phyloP scores from a whole-genome alignment of 1,140 invertebrate genomes.

The Planococcus citri region DNA sequence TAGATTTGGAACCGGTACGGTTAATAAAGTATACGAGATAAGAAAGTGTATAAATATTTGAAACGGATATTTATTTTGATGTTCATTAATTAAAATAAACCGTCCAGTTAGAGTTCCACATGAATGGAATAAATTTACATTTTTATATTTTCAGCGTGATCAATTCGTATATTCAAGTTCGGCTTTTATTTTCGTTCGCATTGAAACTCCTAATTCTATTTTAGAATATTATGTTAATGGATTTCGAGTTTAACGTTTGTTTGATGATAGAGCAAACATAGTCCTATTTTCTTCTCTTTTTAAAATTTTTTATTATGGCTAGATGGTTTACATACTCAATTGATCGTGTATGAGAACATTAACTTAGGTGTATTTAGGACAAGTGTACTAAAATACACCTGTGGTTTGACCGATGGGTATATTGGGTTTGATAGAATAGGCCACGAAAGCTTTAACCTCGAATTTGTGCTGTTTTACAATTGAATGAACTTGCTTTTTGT shows the following conservation, averaged over 20 bases:
- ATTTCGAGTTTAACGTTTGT: neutral
- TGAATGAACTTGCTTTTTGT: too few species aligned
- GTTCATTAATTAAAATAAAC: neutral
- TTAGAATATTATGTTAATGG: neutral
- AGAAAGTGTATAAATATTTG: neutral
- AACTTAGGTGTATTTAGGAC: too few species aligned
- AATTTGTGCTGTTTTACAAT: too few species aligned
- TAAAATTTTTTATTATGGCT: too few species aligned
- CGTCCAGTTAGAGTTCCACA: neutral
- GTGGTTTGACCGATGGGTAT: too few species aligned
- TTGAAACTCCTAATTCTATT: neutral
- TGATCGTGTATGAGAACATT: too few species aligned
- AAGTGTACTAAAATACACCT: too few species aligned
- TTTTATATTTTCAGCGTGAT: neutral
- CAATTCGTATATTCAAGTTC: neutral
- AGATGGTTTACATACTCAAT: too few species aligned
- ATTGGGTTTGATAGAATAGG: too few species aligned
- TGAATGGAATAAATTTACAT: neutral
- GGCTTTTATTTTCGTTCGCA: neutral
- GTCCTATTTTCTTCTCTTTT: neutral
- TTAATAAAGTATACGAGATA: neutral
- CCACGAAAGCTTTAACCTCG: too few species aligned
- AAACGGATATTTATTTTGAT: neutral
- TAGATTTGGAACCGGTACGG: neutral
- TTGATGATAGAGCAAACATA: neutral